Percentiles rank a stretch among this genome's conserved stretches.
These are phyloP conservation scores for Gambelia wislizenii DNA, from an alignment of 2,797 vertebrate genomes.

Conservation along the genomic window DNA sequence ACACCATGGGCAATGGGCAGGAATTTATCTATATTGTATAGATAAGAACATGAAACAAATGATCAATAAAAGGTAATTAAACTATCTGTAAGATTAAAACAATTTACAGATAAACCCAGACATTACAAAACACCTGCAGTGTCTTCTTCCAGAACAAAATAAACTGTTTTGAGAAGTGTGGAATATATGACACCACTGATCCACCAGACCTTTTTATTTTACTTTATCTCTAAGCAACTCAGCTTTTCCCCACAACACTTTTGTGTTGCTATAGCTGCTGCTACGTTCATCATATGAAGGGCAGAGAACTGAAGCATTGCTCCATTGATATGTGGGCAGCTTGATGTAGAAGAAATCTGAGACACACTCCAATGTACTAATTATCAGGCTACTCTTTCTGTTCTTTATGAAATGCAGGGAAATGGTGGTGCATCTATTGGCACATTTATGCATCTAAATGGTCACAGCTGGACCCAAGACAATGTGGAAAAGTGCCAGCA, in stretches of 20 bases:
- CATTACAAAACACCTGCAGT: background rate
- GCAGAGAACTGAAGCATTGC: background rate
- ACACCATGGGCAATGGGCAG: no score
- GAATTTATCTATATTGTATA: no score
- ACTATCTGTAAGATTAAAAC: no score
- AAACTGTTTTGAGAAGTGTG: background rate
- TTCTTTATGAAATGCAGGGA: background rate
- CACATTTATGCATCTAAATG: background rate
- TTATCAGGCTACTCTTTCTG: background rate
- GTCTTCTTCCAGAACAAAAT: background rate
- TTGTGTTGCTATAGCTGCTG: conserved; percentile 20
- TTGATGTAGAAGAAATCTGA: background rate
- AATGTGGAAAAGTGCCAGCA: background rate
- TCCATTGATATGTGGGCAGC: background rate
- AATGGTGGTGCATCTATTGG: background rate
- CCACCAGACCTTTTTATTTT: background rate
- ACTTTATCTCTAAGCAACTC: conserved; percentile 17
- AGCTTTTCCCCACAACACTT: background rate
- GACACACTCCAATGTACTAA: background rate
- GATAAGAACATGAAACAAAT: no score
- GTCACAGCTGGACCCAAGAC: background rate
- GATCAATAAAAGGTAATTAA: no score
- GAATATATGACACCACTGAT: background rate
- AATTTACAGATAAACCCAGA: no score
- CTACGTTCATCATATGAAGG: background rate